Base-by-base conservation (phyloP, 2,797 vertebrate species). In the Antennarius maculatus region DNA sequence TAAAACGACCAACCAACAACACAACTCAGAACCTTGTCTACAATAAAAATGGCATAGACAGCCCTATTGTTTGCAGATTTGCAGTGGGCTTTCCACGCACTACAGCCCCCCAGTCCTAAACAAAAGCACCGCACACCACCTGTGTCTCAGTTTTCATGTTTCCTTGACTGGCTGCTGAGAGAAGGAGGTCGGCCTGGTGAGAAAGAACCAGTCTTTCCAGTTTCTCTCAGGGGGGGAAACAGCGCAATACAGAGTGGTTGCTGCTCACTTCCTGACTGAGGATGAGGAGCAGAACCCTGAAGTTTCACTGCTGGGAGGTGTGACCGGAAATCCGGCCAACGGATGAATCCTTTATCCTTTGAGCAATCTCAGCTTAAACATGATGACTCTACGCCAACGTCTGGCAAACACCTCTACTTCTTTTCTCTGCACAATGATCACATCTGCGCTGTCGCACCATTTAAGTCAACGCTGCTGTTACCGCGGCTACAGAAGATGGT, bases 131-230 rank as follows among this genome's bases (percentile, higher is more conserved):
- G 73, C 71, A 78, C 61, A 86, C 56, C 67, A 31, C 88, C 83
- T 2, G 78, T 56, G 76, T 87, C 90, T 92, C 80, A 69, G 81
- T 89, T 89, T 92, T 80, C 82, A 91, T 79, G 87, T 83, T 79
- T 67, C 82, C 14, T 79, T 78, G 81, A 88, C 84, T 71, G 77
- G 42, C 76, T 10, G 80, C 79, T 86, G 87, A 90, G 77, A 85
- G 79, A 78, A 58, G 67, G 73, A 66, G 73, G 72, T 71, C 13
- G 48, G 61, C 81, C 57, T 60, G 28, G 55, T 66, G 65, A 77
- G 72, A 81, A 3, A 68, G 51, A 94, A 91, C 79, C 77, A 78
- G 91, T 85, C 69, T 82, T 89, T 91, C 92, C 86, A 87, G 81
- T 87, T 93, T 72, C 49, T 61, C 41, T 65, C 23, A 55, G 52